Conservation (phyloP, 1,140 invertebrate genomes). For the Pantala flavescens region DNA sequence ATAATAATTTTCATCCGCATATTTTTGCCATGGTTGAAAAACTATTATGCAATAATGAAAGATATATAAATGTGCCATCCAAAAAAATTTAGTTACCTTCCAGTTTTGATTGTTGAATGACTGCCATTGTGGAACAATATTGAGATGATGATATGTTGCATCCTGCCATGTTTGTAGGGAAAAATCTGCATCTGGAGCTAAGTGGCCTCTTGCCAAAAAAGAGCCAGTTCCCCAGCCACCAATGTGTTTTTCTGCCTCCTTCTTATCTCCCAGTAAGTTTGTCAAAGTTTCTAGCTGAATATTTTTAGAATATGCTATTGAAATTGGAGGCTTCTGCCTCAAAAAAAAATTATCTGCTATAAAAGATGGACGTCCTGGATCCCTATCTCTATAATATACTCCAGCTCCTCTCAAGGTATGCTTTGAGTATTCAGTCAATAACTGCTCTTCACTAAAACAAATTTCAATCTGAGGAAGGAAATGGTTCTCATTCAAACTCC, state of each 20-base stretch:
- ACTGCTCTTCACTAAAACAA: neutral
- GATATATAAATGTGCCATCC: conserved; percentile 12
- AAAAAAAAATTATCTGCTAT: neutral
- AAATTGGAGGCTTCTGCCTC: neutral
- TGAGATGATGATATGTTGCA: conserved; percentile 26
- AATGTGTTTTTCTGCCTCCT: neutral
- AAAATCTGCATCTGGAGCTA: neutral
- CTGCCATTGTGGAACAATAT: conserved; percentile 26
- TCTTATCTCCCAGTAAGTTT: neutral
- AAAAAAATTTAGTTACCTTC: conserved; percentile 12
- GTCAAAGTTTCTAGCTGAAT: neutral
- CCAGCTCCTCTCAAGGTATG: neutral
- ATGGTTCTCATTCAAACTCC: neutral
- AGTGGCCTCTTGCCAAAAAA: neutral
- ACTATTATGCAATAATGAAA: conserved; percentile 25
- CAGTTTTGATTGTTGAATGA: conserved; percentile 26
- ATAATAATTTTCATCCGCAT: conserved; percentile 26
- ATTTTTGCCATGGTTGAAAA: conserved; percentile 25
- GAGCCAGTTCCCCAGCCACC: neutral
- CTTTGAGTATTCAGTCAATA: neutral
- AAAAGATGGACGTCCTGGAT: neutral
- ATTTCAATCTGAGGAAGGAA: neutral
- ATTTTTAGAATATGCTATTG: neutral
- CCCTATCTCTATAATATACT: neutral
- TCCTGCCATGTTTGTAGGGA: conserved; percentile 12